Percentiles rank a stretch among this genome's conserved stretches.
Conservation (phyloP, 2,888 invertebrate species). For the Lucinisca nassula region DNA sequence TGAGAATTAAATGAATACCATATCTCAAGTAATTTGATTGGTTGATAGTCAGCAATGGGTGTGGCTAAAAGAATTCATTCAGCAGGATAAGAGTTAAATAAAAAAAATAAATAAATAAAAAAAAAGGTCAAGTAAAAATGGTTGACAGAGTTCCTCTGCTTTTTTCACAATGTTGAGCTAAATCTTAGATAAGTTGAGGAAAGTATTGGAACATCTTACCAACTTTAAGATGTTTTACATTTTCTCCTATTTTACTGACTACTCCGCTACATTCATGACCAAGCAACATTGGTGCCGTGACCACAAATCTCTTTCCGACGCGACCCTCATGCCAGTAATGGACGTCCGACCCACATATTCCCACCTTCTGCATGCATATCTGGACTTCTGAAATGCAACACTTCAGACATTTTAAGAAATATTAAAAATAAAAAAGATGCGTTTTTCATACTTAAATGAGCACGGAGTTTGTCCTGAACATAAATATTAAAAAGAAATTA, state of each 20-base stretch:
- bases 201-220: constrained; percentile 86
- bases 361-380: constrained; percentile 95
- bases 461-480: not conserved
- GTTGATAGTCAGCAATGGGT: no score
- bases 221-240: constrained; percentile 89
- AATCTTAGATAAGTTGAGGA: no score
- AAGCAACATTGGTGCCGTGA: constrained; percentile 96
- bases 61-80: no score
- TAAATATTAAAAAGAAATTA: no score
- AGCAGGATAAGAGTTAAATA: no score
- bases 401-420: no score
- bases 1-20: no score
- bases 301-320: constrained; percentile 94
- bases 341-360: constrained; percentile 98
- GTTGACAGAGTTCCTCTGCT: no score
- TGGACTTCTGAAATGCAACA: constrained; percentile 94
- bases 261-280: constrained; percentile 95
- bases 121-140: no score
- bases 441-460: not conserved
- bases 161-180: no score
- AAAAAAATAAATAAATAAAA: no score
- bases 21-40: no score
- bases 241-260: constrained; percentile 91
- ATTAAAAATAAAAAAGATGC: not conserved
- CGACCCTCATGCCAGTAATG: constrained; percentile 95